These are phyloP conservation scores for Balaenoptera acutorostrata DNA, from an alignment of 2,113 vertebrate genomes.

Conservation along the genomic window DNA sequence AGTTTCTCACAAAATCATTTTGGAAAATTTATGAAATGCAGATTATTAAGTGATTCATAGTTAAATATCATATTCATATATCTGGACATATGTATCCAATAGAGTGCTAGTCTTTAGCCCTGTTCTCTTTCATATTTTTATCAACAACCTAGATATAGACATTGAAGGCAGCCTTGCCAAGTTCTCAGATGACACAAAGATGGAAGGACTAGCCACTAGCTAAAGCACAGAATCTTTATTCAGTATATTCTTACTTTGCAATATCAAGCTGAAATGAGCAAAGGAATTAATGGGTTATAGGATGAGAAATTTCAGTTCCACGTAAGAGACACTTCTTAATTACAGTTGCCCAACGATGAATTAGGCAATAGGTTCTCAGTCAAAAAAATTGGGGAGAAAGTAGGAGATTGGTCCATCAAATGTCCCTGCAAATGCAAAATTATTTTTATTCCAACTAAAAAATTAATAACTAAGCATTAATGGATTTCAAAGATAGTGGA, in stretches of 20 bases:
- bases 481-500: not conserved
- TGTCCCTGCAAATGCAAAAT: not conserved
- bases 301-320: not conserved
- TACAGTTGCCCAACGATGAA: not conserved
- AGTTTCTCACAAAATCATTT: not conserved
- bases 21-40: conserved; percentile 8
- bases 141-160: not conserved
- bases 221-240: not conserved
- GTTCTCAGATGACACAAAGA: not conserved
- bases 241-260: not conserved
- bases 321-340: conserved; percentile 3
- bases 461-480: not conserved
- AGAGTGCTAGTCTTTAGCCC: not conserved
- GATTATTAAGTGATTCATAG: not conserved
- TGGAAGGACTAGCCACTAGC: not conserved
- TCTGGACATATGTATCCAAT: not conserved
- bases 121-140: conserved; percentile 4
- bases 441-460: not conserved
- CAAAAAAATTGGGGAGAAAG: not conserved
- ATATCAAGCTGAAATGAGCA: not conserved
- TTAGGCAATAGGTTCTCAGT: not conserved
- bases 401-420: not conserved
- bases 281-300: not conserved
- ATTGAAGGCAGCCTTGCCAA: not conserved
- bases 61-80: not conserved